Base-by-base conservation (phyloP, 2,888 invertebrate genomes). In the Xestia rhomboidea region DNA sequence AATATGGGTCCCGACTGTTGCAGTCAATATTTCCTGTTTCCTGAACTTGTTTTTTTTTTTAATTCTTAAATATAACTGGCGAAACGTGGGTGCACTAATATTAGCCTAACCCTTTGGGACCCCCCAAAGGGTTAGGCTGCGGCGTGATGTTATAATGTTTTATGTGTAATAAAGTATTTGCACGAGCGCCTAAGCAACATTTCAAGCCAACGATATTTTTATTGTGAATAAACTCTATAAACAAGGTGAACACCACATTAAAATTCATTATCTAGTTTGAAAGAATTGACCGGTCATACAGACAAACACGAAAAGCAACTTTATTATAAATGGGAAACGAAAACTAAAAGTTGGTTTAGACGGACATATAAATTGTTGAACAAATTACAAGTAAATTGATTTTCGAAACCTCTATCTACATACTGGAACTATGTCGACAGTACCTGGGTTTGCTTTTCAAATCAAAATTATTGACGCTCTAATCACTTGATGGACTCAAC, bases 401-500 rank as follows among this genome's bases (percentile, higher is more conserved):
- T 15, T 57, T 27, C 15, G 15, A 15, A 15, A 57, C 27, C 1
- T 57, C 15, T 27, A 57, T 15, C 54, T 27, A 7, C 13, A 1
- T 15, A 27, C 0, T 2, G 57, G 27, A 57, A 27, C n/a, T 57
- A 15, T n/a, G 2, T 27, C 6, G 27, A 6, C 27, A 6, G 6
- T 24, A 62, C 3, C 27, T 54, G 8, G 18, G 27, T 73, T 73
- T 71, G 38, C 41, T 54, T 51, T 71, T 41, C 3, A 54, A 2
- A 54, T 62, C 24, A 24, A 30, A 24, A 49, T 78, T 27, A 34
- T 21, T 18, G 10, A 41, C 41, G 8, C 6, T 49, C 51, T 24
- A 27, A 46, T 27, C 57, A 44, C 54, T 68, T 44, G 63, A 76
- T n/a, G 21, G 21, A 57, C 49, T 68, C 30, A 10, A 44, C 44